Base-by-base conservation (phyloP, 2,888 invertebrate genomes). In the Lypha dubia region DNA sequence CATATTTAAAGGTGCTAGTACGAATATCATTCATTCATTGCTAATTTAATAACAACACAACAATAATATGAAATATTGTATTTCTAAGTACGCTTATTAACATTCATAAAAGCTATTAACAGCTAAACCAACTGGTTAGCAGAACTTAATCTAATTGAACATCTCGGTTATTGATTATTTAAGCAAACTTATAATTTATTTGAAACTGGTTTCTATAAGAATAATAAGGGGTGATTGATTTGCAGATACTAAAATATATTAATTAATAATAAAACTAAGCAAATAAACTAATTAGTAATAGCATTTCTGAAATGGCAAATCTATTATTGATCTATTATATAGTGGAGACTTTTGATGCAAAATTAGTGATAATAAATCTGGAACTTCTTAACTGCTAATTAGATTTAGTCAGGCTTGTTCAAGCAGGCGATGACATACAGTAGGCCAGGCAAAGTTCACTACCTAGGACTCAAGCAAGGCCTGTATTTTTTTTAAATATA, bases 91-190 rank as follows among this genome's bases (percentile, higher is more conserved):
- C 58, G 32, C n/a, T 38, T 41, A 38, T 9, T 41, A 63, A 32
- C 75, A 63, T 75, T 53, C 75, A 44, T n/a, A 35, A 44, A 71
- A 32, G 41, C 44, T 44, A 35, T 32, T 58, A 44, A 58, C 56
- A 44, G 41, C 4, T 24, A 58, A 17, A 38, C 6, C 4, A 24
- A 22, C 1, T 35, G 28, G 24, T 15, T 41, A 53, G 3, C 28
- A 32, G 28, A 7, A 13, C 8, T 38, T 49, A 24, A 22, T 74
- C n/a, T 53, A 44, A 53, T n/a, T 44, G n/a, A 65, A 9, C 35
- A 49, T 35, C 53, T 75, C 6, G 22, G n/a, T 75, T 24, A 62
- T 51, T 71, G 60, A 46, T 71, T 41, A 13, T 38, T 6, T 22
- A 60, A 60, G 13, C 2, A 13, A 60, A 20, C 8, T 20, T 35